Percentiles rank a stretch among this genome's conserved stretches.
Evolutionary conservation across 2,113 vertebrate genomes (phyloP).

Genomic region (Sinosuthora webbiana): DNA sequence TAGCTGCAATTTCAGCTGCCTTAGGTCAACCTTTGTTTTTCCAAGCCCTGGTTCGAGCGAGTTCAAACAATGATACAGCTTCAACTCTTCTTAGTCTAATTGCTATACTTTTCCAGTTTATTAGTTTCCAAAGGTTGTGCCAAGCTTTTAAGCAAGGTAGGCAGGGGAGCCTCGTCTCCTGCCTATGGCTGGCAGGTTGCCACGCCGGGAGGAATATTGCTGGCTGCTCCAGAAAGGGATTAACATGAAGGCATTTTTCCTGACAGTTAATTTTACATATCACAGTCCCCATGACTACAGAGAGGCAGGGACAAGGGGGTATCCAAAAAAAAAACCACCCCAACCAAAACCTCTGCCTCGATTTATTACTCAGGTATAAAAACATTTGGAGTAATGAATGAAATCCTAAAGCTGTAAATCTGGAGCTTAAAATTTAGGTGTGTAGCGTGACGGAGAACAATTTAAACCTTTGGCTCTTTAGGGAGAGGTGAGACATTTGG

Average conservation of each 20-base stretch:
- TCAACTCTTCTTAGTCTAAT: constrained; percentile 62
- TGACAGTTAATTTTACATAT: constrained; percentile 68
- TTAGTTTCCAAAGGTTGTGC: constrained; percentile 73
- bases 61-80: constrained; percentile 53
- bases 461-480: constrained; percentile 62
- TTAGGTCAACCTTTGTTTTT: constrained; percentile 31
- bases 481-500: constrained; percentile 60
- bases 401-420: constrained; percentile 78
- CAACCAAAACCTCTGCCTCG: neutral
- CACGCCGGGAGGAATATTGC: constrained; percentile 38
- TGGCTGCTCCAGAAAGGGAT: constrained; percentile 61
- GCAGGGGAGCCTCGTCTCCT: constrained; percentile 65
- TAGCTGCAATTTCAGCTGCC: neutral
- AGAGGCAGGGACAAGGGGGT: neutral
- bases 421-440: constrained; percentile 54
- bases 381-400: constrained; percentile 74
- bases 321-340: neutral
- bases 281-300: constrained; percentile 49
- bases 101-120: constrained; percentile 70
- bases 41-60: neutral
- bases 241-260: constrained; percentile 64
- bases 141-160: constrained; percentile 72
- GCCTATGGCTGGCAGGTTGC: constrained; percentile 56
- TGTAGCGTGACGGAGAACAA: constrained; percentile 37
- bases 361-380: constrained; percentile 71